phyloP scores from a whole-genome alignment of 2,888 invertebrate genomes.

The Anarsia innoxiella region DNA sequence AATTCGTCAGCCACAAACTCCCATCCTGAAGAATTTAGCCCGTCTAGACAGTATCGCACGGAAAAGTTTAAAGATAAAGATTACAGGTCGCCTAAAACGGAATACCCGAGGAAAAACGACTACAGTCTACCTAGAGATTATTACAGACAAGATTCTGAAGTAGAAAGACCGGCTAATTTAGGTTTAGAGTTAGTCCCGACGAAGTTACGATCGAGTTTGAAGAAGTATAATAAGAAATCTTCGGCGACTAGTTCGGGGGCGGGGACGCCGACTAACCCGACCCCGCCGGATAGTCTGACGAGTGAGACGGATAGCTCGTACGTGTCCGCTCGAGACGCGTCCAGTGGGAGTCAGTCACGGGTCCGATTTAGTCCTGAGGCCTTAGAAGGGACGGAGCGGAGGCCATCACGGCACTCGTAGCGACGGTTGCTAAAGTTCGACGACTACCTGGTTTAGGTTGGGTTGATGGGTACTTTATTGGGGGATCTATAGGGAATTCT shows the following conservation, averaged over 20 bases:
- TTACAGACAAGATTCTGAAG: slow-evolving; percentile 51
- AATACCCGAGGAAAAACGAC: slow-evolving; percentile 55
- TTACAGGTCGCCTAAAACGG: slow-evolving; percentile 31
- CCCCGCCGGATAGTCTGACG: slow-evolving; percentile 88
- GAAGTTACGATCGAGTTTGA: slow-evolving; percentile 85
- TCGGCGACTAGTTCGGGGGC: slow-evolving; percentile 78
- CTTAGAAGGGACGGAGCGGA: slow-evolving; percentile 67
- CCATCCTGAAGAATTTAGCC: slow-evolving; percentile 67
- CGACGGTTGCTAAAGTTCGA: slow-evolving; percentile 66
- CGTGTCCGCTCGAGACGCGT: slow-evolving; percentile 87
- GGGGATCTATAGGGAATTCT: too few species aligned
- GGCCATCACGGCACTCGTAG: slow-evolving; percentile 58
- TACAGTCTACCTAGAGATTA: slow-evolving; percentile 57
- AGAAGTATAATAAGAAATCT: slow-evolving; percentile 79
- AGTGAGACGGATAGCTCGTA: slow-evolving; percentile 91
- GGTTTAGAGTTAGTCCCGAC: slow-evolving; percentile 81
- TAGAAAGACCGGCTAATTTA: slow-evolving; percentile 61
- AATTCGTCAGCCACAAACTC: slow-evolving; percentile 79
- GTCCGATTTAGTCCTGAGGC: slow-evolving; percentile 87
- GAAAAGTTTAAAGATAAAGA: slow-evolving; percentile 35
- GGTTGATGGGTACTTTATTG: too few species aligned
- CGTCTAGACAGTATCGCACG: slow-evolving; percentile 45
- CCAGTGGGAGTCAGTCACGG: slow-evolving; percentile 80
- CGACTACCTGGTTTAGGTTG: slow-evolving; percentile 64
- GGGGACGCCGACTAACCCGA: slow-evolving; percentile 86